Conservation (phyloP, 1,140 invertebrate genomes). For the Ridgeia piscesae region DNA sequence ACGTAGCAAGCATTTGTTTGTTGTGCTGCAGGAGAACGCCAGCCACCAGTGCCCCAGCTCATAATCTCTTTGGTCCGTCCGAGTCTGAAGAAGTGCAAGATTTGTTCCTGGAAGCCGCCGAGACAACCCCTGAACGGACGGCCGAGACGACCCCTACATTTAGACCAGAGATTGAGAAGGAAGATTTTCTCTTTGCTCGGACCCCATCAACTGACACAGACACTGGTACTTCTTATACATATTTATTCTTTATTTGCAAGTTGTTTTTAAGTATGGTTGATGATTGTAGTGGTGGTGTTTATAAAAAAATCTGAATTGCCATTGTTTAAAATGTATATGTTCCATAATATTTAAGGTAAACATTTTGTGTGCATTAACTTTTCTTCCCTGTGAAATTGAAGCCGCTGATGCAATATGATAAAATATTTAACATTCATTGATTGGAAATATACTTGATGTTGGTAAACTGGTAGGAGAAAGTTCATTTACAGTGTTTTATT, state of each 20-base stretch:
- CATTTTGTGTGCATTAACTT: not conserved
- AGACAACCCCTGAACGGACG: not conserved
- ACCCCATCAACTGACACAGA: not conserved
- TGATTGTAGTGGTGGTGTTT: not conserved
- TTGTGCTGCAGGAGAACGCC: not conserved
- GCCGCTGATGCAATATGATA: not conserved
- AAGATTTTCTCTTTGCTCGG: not conserved
- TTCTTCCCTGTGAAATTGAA: not conserved
- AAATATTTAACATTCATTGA: not conserved
- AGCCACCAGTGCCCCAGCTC: not conserved
- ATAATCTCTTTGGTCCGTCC: not conserved
- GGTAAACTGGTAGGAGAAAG: slow-evolving; percentile 4
- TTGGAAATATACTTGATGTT: not conserved
- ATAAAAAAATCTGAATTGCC: not conserved
- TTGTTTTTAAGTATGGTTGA: not conserved
- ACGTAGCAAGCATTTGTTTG: not conserved
- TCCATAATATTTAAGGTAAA: not conserved
- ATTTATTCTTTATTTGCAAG: not conserved
- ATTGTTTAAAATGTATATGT: not conserved
- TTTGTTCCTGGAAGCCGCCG: not conserved
- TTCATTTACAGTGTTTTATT: not conserved
- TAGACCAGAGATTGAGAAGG: not conserved
- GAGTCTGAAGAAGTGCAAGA: not conserved
- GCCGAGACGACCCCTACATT: not conserved
- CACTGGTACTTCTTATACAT: not conserved